Percentiles rank a stretch among this genome's conserved stretches.
phyloP scores from a whole-genome alignment of 2,888 invertebrate species.

The Disparrhopalites patrizii region DNA sequence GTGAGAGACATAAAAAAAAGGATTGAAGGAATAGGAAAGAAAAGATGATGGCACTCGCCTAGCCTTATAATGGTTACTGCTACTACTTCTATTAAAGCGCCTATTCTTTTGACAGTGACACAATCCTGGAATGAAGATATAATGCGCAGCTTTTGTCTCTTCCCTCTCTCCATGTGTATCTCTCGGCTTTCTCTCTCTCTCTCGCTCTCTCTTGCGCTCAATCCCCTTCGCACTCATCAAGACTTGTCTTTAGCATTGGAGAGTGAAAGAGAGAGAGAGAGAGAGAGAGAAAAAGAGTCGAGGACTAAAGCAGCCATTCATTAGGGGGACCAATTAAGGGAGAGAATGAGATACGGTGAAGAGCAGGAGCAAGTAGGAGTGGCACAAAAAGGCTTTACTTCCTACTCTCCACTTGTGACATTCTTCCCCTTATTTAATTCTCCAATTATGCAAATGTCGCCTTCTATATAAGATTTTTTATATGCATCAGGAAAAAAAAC shows the following conservation, averaged over 20 bases:
- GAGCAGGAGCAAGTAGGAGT: no score
- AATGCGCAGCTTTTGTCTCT: background rate
- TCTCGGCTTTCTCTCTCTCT: background rate
- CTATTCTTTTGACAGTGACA: no score
- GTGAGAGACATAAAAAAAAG: no score
- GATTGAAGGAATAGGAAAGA: no score
- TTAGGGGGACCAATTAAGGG: slow-evolving; percentile 27
- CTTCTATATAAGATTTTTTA: slow-evolving; percentile 3
- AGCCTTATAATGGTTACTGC: no score
- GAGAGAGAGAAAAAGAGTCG: no score
- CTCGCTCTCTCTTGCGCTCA: background rate
- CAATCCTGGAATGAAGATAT: slow-evolving; percentile 1
- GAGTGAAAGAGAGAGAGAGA: no score
- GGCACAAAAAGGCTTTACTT: no score
- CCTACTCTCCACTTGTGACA: slow-evolving; percentile 20
- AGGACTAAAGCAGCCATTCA: slow-evolving; percentile 22
- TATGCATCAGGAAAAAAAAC: background rate
- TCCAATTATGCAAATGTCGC: slow-evolving; percentile 45
- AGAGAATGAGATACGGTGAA: no score
- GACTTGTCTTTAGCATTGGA: slow-evolving; percentile 10
- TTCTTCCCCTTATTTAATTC: slow-evolving; percentile 36
- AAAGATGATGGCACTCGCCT: no score
- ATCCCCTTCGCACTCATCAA: background rate
- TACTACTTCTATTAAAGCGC: no score
- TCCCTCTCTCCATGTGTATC: background rate